Evolutionary conservation across 2,888 invertebrate genomes (phyloP).

Genomic region (Tanaodytes sp.): DNA sequence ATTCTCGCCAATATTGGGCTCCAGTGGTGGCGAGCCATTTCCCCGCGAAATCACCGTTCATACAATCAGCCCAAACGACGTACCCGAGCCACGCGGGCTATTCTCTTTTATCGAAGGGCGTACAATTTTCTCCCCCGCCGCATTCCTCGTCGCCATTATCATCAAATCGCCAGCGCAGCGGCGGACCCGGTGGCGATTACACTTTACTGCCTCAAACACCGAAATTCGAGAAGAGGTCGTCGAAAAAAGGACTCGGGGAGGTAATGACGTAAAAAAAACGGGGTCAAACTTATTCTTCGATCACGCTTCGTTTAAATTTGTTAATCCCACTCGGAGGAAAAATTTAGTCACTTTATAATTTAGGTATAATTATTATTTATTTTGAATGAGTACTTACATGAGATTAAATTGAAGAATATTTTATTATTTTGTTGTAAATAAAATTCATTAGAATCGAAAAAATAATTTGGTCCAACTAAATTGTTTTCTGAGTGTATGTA

Average conservation of each 20-base stretch:
- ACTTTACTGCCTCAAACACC: conserved; percentile 69
- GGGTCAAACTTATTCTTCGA: too few relatives aligned
- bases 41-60: conserved; percentile 80
- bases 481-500: too few relatives aligned
- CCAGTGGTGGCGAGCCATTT: conserved; percentile 84
- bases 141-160: conserved; percentile 63
- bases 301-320: too few relatives aligned
- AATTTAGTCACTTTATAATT: too few relatives aligned
- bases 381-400: too few relatives aligned
- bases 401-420: neutral
- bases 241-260: conserved; percentile 67
- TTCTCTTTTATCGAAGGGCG: conserved; percentile 66
- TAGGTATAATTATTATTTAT: too few relatives aligned
- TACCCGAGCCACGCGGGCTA: conserved; percentile 63
- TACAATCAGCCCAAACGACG: conserved; percentile 58
- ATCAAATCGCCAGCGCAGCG: conserved; percentile 66
- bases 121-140: conserved; percentile 67
- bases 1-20: conserved; percentile 78
- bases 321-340: too few relatives aligned
- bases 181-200: conserved; percentile 67
- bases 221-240: conserved; percentile 68
- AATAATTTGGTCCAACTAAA: too few relatives aligned
- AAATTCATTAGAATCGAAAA: too few relatives aligned
- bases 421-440: neutral
- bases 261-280: conserved; percentile 55